Percentiles rank a stretch among this genome's conserved stretches.
These are phyloP conservation scores for Elephantulus edwardii DNA, from an alignment of 2,113 vertebrate species.

Conservation along the genomic window DNA sequence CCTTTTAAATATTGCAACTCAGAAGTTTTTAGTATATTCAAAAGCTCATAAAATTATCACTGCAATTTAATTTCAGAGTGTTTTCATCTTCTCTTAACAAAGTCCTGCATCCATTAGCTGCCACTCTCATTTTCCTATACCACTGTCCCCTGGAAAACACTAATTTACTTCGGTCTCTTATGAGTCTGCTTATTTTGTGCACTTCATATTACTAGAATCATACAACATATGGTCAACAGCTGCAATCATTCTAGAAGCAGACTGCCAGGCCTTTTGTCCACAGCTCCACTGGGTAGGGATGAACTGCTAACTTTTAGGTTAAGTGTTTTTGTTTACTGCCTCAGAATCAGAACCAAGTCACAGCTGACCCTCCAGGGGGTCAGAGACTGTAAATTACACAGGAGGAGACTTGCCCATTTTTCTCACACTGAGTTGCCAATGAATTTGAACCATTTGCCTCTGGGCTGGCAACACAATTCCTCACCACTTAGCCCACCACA, in stretches of 20 bases:
- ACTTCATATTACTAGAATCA: neutral
- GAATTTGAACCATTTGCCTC: too few species aligned
- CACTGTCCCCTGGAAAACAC: neutral
- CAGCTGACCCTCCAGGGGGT: too few species aligned
- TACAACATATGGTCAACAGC: neutral
- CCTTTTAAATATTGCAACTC: neutral
- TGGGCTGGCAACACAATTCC: too few species aligned
- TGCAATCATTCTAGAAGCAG: neutral
- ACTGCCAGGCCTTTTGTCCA: neutral
- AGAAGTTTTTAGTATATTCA: neutral
- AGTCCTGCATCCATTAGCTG: neutral
- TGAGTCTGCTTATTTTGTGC: neutral
- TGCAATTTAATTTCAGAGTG: neutral
- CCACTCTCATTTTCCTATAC: neutral
- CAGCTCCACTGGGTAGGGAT: neutral
- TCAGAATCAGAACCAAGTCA: too few species aligned
- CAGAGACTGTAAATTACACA: too few species aligned
- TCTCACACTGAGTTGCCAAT: too few species aligned
- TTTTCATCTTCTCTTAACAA: neutral
- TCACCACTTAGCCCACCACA: too few species aligned
- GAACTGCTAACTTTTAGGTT: neutral
- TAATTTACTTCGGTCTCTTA: neutral
- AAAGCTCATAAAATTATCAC: neutral
- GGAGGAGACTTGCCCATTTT: too few species aligned
- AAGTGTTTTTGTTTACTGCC: too few species aligned